Conservation (phyloP, 1,140 invertebrate species). For the Holcopasites calliopsidis region DNA sequence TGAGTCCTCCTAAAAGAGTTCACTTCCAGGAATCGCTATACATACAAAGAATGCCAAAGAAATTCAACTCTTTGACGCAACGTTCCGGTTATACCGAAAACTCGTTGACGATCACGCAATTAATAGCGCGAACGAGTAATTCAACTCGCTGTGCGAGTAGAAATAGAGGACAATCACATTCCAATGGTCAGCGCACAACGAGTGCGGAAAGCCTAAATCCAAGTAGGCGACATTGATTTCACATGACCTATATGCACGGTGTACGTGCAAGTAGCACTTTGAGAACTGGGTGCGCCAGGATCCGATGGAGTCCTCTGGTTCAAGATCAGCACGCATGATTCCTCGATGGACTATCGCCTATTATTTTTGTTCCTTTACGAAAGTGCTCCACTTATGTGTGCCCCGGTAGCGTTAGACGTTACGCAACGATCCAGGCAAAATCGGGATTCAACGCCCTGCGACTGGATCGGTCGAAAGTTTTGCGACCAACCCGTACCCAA, state of each 20-base stretch:
- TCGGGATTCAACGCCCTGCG: constrained; percentile 10
- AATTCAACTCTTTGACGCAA: not conserved
- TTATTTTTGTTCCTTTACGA: constrained; percentile 63
- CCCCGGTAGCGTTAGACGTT: constrained; percentile 49
- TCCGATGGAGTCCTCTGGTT: too few relatives aligned
- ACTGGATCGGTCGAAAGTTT: constrained; percentile 54
- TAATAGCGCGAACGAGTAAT: not conserved
- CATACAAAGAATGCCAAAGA: not conserved
- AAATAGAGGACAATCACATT: constrained; percentile 3
- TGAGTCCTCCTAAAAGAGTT: too few relatives aligned
- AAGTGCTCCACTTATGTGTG: constrained; percentile 61
- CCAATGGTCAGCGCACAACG: not conserved
- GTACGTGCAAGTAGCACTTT: not conserved
- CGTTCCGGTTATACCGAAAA: not conserved
- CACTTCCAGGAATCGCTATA: too few relatives aligned
- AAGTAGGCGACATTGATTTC: constrained; percentile 38
- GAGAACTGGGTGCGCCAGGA: not conserved
- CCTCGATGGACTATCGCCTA: constrained; percentile 40
- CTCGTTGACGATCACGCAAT: not conserved
- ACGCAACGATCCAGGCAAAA: constrained; percentile 48
- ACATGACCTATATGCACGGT: not conserved
- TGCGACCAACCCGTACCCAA: constrained; percentile 6
- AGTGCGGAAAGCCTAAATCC: constrained; percentile 29
- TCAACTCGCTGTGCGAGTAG: too few relatives aligned
- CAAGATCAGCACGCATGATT: not conserved